Evolutionary conservation across 2,888 invertebrate genomes (phyloP).

Genomic region (Hybos culiciformis): DNA sequence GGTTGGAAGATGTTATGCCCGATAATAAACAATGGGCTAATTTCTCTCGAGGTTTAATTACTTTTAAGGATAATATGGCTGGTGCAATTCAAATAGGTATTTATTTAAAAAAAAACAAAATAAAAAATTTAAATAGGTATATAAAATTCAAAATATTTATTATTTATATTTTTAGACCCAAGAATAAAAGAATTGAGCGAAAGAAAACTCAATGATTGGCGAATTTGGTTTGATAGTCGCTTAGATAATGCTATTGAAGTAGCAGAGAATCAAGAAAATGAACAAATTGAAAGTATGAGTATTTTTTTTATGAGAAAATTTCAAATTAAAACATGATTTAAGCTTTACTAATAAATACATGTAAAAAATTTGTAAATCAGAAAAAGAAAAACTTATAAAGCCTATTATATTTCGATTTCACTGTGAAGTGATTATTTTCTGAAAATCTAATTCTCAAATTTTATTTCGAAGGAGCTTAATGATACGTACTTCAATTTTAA

Average conservation of each 20-base stretch:
- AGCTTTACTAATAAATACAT: too few species aligned
- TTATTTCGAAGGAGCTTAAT: too few species aligned
- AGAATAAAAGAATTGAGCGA: constrained; percentile 59
- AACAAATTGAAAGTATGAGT: constrained; percentile 33
- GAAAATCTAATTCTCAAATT: too few species aligned
- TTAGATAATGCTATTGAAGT: constrained; percentile 78
- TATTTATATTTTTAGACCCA: constrained; percentile 52
- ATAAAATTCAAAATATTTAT: too few species aligned
- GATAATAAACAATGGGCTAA: constrained; percentile 66
- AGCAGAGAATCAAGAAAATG: constrained; percentile 42
- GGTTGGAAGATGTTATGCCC: constrained; percentile 75
- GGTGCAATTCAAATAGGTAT: constrained; percentile 66
- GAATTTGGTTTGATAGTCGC: constrained; percentile 65
- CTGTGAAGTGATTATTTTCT: too few species aligned
- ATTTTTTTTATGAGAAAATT: neutral
- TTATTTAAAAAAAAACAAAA: too few species aligned
- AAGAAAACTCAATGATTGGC: constrained; percentile 56
- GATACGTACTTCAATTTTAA: too few species aligned
- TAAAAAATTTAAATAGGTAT: too few species aligned
- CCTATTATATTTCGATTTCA: too few species aligned
- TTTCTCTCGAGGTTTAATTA: constrained; percentile 56
- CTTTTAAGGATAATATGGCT: constrained; percentile 54
- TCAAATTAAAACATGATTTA: too few species aligned
- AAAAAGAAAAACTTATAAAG: too few species aligned
- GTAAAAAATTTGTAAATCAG: too few species aligned